Evolutionary conservation across 2,113 vertebrate genomes (phyloP).

Genomic region (Leucoraja erinaceus): DNA sequence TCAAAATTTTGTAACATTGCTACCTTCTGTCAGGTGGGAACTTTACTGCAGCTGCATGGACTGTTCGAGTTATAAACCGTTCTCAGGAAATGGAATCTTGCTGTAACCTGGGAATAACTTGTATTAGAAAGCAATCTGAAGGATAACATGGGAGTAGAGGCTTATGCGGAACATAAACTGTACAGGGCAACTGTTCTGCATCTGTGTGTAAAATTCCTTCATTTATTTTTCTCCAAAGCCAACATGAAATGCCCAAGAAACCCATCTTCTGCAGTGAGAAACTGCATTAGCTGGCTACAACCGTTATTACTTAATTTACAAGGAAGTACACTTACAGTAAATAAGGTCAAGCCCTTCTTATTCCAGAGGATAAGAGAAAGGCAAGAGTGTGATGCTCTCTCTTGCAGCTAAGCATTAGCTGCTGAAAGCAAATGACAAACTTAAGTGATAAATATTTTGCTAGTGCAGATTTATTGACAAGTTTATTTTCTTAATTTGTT

Average conservation of each 20-base stretch:
- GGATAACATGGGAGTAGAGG: too few relatives aligned
- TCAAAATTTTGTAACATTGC: too few relatives aligned
- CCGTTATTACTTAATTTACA: not conserved
- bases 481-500: not conserved
- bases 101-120: too few relatives aligned
- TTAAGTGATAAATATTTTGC: not conserved
- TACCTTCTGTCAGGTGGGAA: too few relatives aligned
- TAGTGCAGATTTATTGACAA: not conserved
- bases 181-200: too few relatives aligned
- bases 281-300: not conserved
- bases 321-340: not conserved
- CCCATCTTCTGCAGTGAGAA: not conserved
- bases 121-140: too few relatives aligned
- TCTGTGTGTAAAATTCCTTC: too few relatives aligned
- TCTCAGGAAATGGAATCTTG: too few relatives aligned
- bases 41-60: too few relatives aligned
- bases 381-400: not conserved
- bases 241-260: not conserved
- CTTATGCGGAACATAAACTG: too few relatives aligned
- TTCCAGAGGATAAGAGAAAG: not conserved
- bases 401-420: not conserved
- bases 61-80: too few relatives aligned
- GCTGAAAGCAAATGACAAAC: not conserved
- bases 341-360: not conserved
- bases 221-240: not conserved